Evolutionary conservation across 2,888 invertebrate genomes (phyloP).

Genomic region (Latrodectus elegans): DNA sequence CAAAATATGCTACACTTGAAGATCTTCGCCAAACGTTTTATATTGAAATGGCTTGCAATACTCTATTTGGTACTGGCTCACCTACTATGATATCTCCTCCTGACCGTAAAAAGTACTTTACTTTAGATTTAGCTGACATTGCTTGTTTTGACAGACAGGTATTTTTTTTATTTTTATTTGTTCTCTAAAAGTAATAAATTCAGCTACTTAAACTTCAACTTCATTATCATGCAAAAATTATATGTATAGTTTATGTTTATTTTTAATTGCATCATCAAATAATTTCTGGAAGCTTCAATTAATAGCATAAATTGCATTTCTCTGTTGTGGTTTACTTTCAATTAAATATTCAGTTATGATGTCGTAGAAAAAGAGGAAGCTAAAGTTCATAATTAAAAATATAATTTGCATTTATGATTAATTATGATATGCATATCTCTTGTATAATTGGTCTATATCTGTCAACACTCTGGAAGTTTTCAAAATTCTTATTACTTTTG

Average conservation of each 20-base stretch:
- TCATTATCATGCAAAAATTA: neutral
- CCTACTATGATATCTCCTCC: slow-evolving; percentile 76
- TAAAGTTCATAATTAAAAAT: too few species aligned
- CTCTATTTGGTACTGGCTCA: slow-evolving; percentile 76
- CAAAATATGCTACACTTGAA: slow-evolving; percentile 66
- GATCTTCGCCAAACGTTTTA: slow-evolving; percentile 72
- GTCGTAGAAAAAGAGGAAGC: too few species aligned
- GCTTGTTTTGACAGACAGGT: slow-evolving; percentile 74
- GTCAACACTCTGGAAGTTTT: too few species aligned
- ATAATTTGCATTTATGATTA: too few species aligned
- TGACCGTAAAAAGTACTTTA: slow-evolving; percentile 74
- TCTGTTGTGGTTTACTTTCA: too few species aligned
- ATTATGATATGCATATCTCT: too few species aligned
- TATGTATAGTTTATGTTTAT: neutral
- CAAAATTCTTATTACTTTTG: too few species aligned
- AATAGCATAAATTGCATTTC: too few species aligned
- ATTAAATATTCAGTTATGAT: neutral
- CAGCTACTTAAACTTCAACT: neutral
- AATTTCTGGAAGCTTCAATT: too few species aligned
- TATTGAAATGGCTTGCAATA: slow-evolving; percentile 78
- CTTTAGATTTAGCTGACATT: slow-evolving; percentile 75
- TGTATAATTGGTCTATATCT: too few species aligned
- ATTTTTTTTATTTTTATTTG: slow-evolving; percentile 12
- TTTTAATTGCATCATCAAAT: too few species aligned
- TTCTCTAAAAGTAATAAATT: neutral